These are phyloP conservation scores for Deroplatys truncata DNA, from an alignment of 2,888 invertebrate genomes.

Conservation along the genomic window DNA sequence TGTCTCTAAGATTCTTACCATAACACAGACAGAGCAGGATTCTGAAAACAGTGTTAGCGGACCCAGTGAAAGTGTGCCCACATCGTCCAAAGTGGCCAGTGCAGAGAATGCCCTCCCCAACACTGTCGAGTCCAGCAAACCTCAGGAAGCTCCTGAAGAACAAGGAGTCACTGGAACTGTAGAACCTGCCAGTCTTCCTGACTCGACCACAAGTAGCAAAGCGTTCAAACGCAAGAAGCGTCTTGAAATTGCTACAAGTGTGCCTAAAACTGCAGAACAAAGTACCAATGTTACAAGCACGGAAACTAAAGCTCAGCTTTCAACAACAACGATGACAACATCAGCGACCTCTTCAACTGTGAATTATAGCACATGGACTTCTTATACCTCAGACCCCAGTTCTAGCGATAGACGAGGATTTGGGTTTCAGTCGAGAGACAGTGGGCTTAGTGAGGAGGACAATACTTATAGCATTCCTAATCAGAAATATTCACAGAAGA, in stretches of 20 bases:
- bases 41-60: neutral
- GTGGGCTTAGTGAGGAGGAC: constrained; percentile 24
- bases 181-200: constrained; percentile 21
- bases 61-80: neutral
- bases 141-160: neutral
- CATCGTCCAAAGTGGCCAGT: neutral
- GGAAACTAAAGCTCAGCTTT: neutral
- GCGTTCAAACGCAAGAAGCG: constrained; percentile 53
- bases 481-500: constrained; percentile 37
- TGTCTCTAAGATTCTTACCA: constrained; percentile 15
- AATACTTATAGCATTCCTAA: constrained; percentile 34
- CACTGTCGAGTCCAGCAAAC: neutral
- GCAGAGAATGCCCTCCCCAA: neutral
- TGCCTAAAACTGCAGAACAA: constrained; percentile 30
- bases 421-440: constrained; percentile 42
- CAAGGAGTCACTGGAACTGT: neutral
- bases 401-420: constrained; percentile 49
- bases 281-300: constrained; percentile 31
- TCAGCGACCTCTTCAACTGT: neutral
- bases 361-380: constrained; percentile 16
- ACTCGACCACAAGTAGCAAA: constrained; percentile 38
- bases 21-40: neutral
- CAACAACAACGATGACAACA: neutral
- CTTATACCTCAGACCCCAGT: constrained; percentile 41
- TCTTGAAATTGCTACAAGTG: constrained; percentile 44